A percentile compares a stretch with the other conserved stretches of the same genome.
phyloP scores from a whole-genome alignment of 1,140 invertebrate species.

The Brachionus sp. region DNA sequence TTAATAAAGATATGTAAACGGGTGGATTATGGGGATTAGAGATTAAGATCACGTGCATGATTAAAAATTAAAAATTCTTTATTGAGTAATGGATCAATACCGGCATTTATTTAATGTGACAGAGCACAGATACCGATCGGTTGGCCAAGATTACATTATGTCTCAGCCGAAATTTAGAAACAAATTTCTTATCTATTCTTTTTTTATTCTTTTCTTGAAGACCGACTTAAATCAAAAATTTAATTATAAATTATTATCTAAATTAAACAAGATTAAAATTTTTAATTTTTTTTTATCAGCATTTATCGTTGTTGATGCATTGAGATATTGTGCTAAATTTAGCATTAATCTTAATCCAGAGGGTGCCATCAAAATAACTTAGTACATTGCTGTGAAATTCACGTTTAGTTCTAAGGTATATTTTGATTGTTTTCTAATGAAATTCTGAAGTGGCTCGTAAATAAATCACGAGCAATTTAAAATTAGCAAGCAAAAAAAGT shows the following conservation, averaged over 20 bases:
- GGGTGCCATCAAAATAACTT: background rate
- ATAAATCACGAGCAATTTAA: conserved; percentile 41
- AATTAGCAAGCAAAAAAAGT: conserved; percentile 32
- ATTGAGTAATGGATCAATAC: conserved; percentile 25
- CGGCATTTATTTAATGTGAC: conserved; percentile 7
- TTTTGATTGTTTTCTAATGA: background rate
- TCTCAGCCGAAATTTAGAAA: background rate
- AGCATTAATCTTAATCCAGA: background rate
- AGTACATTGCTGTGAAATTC: background rate
- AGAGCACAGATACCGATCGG: background rate
- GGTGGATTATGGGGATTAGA: conserved; percentile 20
- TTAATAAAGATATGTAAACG: background rate
- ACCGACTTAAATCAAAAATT: background rate
- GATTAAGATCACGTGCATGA: conserved; percentile 22
- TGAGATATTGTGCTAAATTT: background rate
- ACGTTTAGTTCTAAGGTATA: background rate
- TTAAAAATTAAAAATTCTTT: background rate
- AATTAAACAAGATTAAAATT: background rate
- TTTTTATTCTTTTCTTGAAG: background rate
- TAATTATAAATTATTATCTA: conserved; percentile 1
- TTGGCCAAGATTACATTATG: conserved; percentile 16
- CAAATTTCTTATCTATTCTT: background rate
- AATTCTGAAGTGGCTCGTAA: conserved; percentile 41
- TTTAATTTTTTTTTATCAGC: background rate
- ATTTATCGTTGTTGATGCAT: background rate